Base-by-base conservation (phyloP, 2,797 vertebrate genomes). In the Lepidocolaptes lacrymiger region DNA sequence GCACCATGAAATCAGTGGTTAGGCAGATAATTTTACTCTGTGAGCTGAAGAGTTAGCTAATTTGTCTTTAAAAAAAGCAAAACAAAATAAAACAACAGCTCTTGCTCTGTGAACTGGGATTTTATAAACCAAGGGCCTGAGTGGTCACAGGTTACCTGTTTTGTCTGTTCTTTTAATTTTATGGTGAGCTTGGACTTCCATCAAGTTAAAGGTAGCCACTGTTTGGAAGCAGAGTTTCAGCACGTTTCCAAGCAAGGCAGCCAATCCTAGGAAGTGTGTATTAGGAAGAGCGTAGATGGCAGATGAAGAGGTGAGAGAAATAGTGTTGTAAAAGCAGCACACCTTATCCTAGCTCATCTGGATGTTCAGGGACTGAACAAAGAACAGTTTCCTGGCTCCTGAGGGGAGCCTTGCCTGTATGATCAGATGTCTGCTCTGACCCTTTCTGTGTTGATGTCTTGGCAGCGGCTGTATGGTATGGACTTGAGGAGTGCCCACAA, bases 401-500 rank as follows among this genome's bases (percentile, higher is more conserved):
- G n/a, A 32, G 26, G 44, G 51, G n/a, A 93, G 22, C 72, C 46
- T 54, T 88, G 71, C 28, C 43, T 82, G 30, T 62, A 12, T 54
- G 51, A 56, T 55, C 64, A 63, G 85, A 55, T 71, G 76, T 68
- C 41, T 16, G 8, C 91, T 76, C 88, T 93, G 83, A 94, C 68
- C 80, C 44, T 80, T 85, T 74, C 72, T 89, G 56, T 24, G 0
- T 67, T 95, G 63, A 44, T 95, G 21, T 97, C 92, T 96, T 92
- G 95, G 74, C 97, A 99, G 99, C 99, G 98, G 94, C 98, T 99
- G 73, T 99, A 99, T 93, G 97, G 98, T 91, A 99, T 99, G 99
- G 99, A 99, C 97, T 98, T 99, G 87, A 99, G 99, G 89, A 99
- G 99, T 24, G 98, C 99, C 68, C 98, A 98, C 98, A 99, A 99